Percentiles rank a stretch among this genome's conserved stretches.
Conservation (phyloP, 2,797 vertebrate genomes). For the Heteromormyrus szaboi region DNA sequence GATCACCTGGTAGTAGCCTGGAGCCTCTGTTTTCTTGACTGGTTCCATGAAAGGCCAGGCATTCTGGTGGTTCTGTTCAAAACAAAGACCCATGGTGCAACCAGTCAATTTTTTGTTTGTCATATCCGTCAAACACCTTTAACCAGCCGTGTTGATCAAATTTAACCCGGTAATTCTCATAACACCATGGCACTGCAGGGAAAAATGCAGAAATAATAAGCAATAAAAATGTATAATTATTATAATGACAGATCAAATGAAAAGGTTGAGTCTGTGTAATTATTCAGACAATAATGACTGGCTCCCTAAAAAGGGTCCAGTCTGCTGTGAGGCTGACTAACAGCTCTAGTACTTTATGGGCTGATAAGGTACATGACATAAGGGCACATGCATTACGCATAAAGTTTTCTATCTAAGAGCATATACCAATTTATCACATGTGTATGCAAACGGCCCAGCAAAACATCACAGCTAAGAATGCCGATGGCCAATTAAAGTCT, state of each 20-base stretch:
- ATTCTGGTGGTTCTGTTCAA: conserved; percentile 87
- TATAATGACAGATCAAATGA: neutral
- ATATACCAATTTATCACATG: neutral
- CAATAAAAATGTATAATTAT: neutral
- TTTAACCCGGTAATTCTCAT: neutral
- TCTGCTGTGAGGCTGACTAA: neutral
- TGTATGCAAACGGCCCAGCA: neutral
- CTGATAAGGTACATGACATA: neutral
- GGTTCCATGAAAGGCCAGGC: conserved; percentile 99
- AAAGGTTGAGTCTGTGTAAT: neutral
- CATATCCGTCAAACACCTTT: conserved; percentile 7
- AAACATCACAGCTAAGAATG: neutral
- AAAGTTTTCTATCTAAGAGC: neutral
- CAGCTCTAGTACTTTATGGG: neutral
- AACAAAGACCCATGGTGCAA: conserved; percentile 12
- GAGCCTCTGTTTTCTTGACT: conserved; percentile 97
- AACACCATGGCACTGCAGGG: neutral
- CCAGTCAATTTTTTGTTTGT: neutral
- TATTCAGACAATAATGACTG: neutral
- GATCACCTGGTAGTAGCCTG: conserved; percentile 98
- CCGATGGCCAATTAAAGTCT: neutral
- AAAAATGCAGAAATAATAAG: neutral
- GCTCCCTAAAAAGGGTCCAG: neutral
- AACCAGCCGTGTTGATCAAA: conserved; percentile 4
- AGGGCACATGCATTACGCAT: neutral